Evolutionary conservation across 2,888 invertebrate species (phyloP).

Genomic region (Apamea monoglypha): DNA sequence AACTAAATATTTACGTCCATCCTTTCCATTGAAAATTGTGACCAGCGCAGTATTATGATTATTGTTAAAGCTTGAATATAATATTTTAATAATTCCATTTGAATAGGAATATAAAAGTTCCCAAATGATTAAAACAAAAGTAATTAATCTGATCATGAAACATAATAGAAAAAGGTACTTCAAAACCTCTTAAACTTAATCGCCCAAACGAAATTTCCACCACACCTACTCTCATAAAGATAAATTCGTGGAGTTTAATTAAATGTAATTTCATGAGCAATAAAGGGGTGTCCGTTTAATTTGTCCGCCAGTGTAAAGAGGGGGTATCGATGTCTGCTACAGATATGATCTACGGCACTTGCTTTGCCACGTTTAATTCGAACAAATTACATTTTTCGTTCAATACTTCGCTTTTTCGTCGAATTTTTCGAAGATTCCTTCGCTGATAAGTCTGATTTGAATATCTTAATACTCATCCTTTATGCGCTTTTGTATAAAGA

Average conservation of each 20-base stretch:
- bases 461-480: constrained; percentile 18
- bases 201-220: constrained; percentile 32
- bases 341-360: constrained; percentile 58
- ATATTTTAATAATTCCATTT: not conserved
- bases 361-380: constrained; percentile 41
- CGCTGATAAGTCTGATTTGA: constrained; percentile 29
- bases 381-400: constrained; percentile 43
- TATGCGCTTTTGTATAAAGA: constrained; percentile 30
- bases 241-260: constrained; percentile 57
- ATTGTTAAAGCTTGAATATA: not conserved
- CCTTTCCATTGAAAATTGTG: not conserved
- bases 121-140: constrained; percentile 10
- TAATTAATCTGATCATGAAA: constrained; percentile 26
- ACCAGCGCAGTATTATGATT: not conserved
- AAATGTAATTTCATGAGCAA: constrained; percentile 61
- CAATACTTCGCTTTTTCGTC: constrained; percentile 25
- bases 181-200: constrained; percentile 45
- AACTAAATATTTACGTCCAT: no score
- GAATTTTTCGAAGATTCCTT: constrained; percentile 27
- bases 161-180: constrained; percentile 42
- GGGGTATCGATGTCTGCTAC: constrained; percentile 56
- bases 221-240: constrained; percentile 50
- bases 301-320: constrained; percentile 54
- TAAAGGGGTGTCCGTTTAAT: constrained; percentile 58
- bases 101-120: not conserved